A percentile compares a stretch with the other conserved stretches of the same genome.
These are phyloP conservation scores for Ptychoptera albimana DNA, from an alignment of 2,888 invertebrate species.

Conservation along the genomic window DNA sequence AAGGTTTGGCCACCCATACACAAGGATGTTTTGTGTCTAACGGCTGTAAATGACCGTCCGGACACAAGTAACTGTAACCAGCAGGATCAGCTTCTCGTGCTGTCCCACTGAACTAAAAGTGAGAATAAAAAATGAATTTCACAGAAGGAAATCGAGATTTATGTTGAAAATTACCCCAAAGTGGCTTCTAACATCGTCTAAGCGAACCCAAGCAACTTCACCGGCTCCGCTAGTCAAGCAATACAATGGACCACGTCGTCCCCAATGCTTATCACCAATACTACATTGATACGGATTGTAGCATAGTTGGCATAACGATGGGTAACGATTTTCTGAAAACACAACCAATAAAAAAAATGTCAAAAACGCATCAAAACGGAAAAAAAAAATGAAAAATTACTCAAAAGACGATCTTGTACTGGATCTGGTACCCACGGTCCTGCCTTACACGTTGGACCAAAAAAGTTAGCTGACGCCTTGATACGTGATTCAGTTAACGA, in stretches of 20 bases:
- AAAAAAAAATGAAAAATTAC: constrained; percentile 34
- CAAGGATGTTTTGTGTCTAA: constrained; percentile 45
- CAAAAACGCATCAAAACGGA: not conserved
- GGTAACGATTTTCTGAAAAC: constrained; percentile 41
- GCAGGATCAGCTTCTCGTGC: constrained; percentile 26
- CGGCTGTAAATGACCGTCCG: constrained; percentile 51
- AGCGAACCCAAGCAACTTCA: constrained; percentile 67
- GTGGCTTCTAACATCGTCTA: constrained; percentile 47
- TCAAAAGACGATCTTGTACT: constrained; percentile 44
- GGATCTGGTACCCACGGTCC: constrained; percentile 66
- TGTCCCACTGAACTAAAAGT: constrained; percentile 24
- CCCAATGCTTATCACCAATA: constrained; percentile 62
- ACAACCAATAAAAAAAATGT: constrained; percentile 3
- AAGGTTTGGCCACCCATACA: constrained; percentile 63
- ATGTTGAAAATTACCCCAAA: constrained; percentile 38
- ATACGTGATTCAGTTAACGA: constrained; percentile 64
- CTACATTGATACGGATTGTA: constrained; percentile 43
- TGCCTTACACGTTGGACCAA: constrained; percentile 68
- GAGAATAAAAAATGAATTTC: not conserved
- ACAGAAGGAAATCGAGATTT: no score
- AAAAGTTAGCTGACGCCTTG: constrained; percentile 54
- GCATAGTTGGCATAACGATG: constrained; percentile 58
- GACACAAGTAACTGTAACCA: constrained; percentile 56
- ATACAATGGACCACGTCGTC: constrained; percentile 59
- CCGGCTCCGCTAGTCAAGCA: constrained; percentile 67